Evolutionary conservation across 2,113 vertebrate genomes (phyloP).

Genomic region (Peucedramus taeniatus): DNA sequence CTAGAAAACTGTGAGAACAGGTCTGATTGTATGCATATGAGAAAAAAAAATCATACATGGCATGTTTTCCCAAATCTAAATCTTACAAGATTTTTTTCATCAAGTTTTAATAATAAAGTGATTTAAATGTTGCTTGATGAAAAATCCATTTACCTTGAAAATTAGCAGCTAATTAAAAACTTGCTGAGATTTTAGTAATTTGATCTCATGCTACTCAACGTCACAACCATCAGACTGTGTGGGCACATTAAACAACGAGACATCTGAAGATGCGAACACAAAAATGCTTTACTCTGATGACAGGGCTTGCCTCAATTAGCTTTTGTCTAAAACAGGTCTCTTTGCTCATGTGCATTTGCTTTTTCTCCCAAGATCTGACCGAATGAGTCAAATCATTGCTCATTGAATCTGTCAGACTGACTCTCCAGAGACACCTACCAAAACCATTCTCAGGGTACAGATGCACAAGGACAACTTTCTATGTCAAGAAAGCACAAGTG

Average conservation of each 20-base stretch:
- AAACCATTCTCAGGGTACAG: neutral
- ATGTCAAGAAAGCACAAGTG: neutral
- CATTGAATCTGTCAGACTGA: neutral
- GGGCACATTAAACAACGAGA: neutral
- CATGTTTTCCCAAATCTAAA: neutral
- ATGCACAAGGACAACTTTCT: neutral
- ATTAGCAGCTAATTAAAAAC: neutral
- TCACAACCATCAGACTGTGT: neutral
- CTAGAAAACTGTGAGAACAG: neutral
- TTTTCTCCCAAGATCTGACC: neutral
- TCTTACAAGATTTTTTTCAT: neutral
- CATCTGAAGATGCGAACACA: neutral
- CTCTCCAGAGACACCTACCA: neutral
- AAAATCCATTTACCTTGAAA: neutral
- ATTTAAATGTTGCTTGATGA: neutral
- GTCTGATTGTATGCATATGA: neutral
- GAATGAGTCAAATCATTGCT: neutral
- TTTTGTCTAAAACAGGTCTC: neutral
- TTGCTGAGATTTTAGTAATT: neutral
- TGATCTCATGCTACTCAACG: neutral
- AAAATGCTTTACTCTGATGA: neutral
- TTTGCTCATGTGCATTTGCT: neutral
- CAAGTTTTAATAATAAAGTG: neutral
- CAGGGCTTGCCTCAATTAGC: neutral
- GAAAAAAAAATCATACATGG: neutral